These are phyloP conservation scores for Hyles euphorbiae DNA, from an alignment of 1,140 invertebrate species.

Conservation along the genomic window DNA sequence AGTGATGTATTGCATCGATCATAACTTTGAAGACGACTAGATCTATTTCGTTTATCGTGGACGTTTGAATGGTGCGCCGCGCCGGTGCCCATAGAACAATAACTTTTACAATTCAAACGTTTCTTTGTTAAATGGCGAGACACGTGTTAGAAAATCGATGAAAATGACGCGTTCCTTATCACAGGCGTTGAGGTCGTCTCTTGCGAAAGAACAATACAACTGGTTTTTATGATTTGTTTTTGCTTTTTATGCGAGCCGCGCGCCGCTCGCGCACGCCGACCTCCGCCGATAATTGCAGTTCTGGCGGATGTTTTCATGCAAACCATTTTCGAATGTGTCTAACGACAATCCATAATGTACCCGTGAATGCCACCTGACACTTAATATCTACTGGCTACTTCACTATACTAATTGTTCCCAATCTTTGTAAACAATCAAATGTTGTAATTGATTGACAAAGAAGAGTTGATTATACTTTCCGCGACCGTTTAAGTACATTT, in stretches of 20 bases:
- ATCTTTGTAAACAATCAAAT: neutral
- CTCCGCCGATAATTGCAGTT: slow-evolving; percentile 29
- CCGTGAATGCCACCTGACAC: too few species aligned
- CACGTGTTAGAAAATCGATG: slow-evolving; percentile 49
- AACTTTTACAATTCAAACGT: slow-evolving; percentile 25
- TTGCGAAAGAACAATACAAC: slow-evolving; percentile 66
- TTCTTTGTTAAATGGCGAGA: slow-evolving; percentile 33
- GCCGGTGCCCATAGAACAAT: slow-evolving; percentile 13
- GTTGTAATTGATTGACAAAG: neutral
- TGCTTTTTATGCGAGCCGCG: slow-evolving; percentile 40
- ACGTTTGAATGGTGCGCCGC: too few species aligned
- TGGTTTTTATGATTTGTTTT: slow-evolving; percentile 61
- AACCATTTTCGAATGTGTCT: slow-evolving; percentile 19
- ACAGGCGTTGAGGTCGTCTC: slow-evolving; percentile 43
- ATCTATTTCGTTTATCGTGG: too few species aligned
- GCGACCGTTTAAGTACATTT: neutral
- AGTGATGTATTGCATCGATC: slow-evolving; percentile 24
- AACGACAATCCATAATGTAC: neutral
- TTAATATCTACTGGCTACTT: too few species aligned
- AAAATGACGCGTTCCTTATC: slow-evolving; percentile 54
- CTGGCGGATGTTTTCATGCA: slow-evolving; percentile 38
- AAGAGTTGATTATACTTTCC: neutral
- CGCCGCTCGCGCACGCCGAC: slow-evolving; percentile 21
- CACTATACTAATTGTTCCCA: neutral
- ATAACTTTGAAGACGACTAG: slow-evolving; percentile 11